Conservation (phyloP, 1,140 invertebrate species). For the Platyura marginata region DNA sequence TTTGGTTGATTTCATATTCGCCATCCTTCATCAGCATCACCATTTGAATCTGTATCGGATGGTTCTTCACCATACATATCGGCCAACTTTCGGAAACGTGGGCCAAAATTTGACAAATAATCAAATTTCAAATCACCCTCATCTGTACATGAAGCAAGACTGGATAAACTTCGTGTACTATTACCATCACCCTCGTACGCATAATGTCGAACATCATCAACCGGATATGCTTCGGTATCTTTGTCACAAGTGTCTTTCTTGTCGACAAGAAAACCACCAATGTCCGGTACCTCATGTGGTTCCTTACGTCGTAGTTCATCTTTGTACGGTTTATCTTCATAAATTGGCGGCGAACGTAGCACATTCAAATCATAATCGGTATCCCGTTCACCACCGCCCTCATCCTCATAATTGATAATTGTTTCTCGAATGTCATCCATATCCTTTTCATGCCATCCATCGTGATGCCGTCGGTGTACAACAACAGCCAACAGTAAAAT, state of each 20-base stretch:
- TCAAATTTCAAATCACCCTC: slow-evolving; percentile 93
- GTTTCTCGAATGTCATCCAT: slow-evolving; percentile 92
- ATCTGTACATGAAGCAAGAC: slow-evolving; percentile 80
- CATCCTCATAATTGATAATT: slow-evolving; percentile 93
- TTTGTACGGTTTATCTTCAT: slow-evolving; percentile 23
- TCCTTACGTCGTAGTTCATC: slow-evolving; percentile 11
- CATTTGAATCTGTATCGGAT: slow-evolving; percentile 37
- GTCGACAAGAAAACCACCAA: slow-evolving; percentile 75
- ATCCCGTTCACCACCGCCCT: slow-evolving; percentile 90
- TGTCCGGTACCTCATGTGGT: slow-evolving; percentile 48
- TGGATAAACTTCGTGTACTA: slow-evolving; percentile 71
- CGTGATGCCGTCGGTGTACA: slow-evolving; percentile 62
- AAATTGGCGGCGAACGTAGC: slow-evolving; percentile 34
- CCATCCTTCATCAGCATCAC: slow-evolving; percentile 24
- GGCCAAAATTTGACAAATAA: slow-evolving; percentile 90
- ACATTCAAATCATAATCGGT: slow-evolving; percentile 86
- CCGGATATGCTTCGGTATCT: slow-evolving; percentile 75
- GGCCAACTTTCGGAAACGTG: slow-evolving; percentile 86
- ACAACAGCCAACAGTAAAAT: slow-evolving; percentile 73
- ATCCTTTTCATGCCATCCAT: slow-evolving; percentile 76
- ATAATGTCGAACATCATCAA: slow-evolving; percentile 89
- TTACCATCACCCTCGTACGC: slow-evolving; percentile 94
- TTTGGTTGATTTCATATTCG: neutral
- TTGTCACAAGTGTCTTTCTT: slow-evolving; percentile 80
- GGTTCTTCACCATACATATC: slow-evolving; percentile 93